Conservation (phyloP, 2,888 invertebrate genomes). For the Teinopalpus imperialis region DNA sequence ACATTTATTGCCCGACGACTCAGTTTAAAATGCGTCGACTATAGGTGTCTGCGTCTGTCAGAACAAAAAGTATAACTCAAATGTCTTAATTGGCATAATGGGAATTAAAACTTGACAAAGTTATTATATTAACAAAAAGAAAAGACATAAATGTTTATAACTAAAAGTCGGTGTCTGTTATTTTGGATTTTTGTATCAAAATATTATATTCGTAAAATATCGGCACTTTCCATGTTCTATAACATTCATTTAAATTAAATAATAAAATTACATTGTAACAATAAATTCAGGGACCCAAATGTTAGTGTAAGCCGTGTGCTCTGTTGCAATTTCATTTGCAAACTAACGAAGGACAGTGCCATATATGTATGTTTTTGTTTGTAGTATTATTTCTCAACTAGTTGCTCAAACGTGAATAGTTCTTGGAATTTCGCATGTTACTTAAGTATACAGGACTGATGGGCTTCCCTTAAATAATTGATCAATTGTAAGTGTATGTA, state of each 20-base stretch:
- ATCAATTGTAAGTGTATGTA: constrained; percentile 40
- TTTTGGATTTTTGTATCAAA: no score
- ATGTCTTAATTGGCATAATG: no score
- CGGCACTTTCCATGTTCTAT: constrained; percentile 2
- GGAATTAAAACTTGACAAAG: no score
- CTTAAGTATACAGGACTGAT: constrained; percentile 52
- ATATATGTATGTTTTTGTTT: constrained; percentile 57
- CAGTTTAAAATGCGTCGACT: no score
- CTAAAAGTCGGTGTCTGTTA: no score
- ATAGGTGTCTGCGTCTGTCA: no score
- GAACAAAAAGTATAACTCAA: no score
- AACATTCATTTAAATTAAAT: neutral
- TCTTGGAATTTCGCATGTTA: constrained; percentile 43
- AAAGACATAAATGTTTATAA: no score
- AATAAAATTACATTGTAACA: neutral
- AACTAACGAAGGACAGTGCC: constrained; percentile 75
- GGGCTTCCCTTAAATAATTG: constrained; percentile 64
- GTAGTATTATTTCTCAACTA: constrained; percentile 51
- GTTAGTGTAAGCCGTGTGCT: constrained; percentile 36
- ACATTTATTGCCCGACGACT: no score
- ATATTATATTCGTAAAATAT: neutral
- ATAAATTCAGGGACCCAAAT: constrained; percentile 39
- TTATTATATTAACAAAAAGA: no score
- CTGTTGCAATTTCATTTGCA: constrained; percentile 32
- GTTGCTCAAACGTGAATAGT: constrained; percentile 62